Evolutionary conservation across 53 echinoderm and acorn worm genomes (phyloP), one percentile per base, ranked within the genome.

Genomic region (Luidia sarsii): DNA sequence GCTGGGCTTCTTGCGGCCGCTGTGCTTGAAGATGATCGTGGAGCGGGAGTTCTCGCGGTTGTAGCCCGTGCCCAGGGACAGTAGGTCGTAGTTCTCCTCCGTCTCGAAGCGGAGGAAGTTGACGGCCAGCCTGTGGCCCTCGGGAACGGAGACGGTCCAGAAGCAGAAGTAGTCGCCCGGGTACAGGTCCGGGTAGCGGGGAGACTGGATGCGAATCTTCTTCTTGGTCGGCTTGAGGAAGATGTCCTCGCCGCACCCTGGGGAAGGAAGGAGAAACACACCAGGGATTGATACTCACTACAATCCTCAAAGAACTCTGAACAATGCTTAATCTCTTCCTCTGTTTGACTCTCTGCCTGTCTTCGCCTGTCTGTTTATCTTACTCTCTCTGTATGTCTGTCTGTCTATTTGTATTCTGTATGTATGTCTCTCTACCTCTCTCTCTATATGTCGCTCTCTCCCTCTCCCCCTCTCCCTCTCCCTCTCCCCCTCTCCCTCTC

Each of bases 241-340:
- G 64, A 86, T 67, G 64, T 94, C 94, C 46, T 89, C 82, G 1
- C 94, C 94, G 32, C 94, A 94, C 41, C 94, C 94, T 94, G 33
- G 2, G 21, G 72, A 13, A 50, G n/a, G 48, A 57, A 53, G 16
- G 19, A 14, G n/a, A n/a, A n/a, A n/a, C 29, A 56, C 29, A 4
- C 31, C 30, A 15, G 56, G 19, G 2, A 3, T 16, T 61, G 33
- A 11, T 25, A 25, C 14, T 7, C 7, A 45, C 46, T 9, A n/a
- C n/a, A n/a, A n/a, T n/a, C n/a, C n/a, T n/a, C n/a, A n/a, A n/a
- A n/a, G n/a, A n/a, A n/a, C n/a, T n/a, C n/a, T n/a, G n/a, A n/a
- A n/a, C n/a, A n/a, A n/a, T n/a, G n/a, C n/a, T n/a, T n/a, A n/a
- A n/a, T n/a, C n/a, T n/a, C n/a, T n/a, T n/a, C n/a, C n/a, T n/a